Percentiles rank a stretch among this genome's conserved stretches.
Conservation (phyloP, 2,113 vertebrate species). For the Petrocephalus microphthalmus region DNA sequence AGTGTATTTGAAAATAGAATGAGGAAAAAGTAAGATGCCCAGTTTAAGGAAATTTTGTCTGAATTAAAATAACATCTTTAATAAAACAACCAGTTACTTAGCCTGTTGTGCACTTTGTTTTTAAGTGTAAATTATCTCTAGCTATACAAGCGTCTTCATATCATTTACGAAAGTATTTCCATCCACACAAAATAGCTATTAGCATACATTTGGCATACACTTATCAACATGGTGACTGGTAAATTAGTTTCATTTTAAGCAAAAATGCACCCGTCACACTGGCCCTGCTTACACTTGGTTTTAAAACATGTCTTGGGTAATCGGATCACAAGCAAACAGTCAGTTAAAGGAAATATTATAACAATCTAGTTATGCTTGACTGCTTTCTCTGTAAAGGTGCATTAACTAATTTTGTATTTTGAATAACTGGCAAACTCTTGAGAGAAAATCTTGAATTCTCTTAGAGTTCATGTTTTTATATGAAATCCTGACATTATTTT, state of each 20-base stretch:
- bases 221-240: not conserved
- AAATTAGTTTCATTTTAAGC: not conserved
- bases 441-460: not conserved
- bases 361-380: not conserved
- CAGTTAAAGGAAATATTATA: not conserved
- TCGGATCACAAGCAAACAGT: not conserved
- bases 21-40: not conserved
- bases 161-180: not conserved
- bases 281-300: not conserved
- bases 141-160: not conserved
- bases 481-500: not conserved
- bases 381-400: not conserved
- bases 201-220: not conserved
- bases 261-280: not conserved
- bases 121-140: not conserved
- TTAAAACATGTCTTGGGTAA: not conserved
- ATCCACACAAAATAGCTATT: not conserved
- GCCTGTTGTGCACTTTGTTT: not conserved
- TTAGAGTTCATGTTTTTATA: not conserved
- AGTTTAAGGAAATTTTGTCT: not conserved
- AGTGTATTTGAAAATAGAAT: not conserved
- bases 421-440: not conserved
- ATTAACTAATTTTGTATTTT: not conserved
- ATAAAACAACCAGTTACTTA: constrained; percentile 5
- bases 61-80: not conserved